phyloP scores from a whole-genome alignment of 2,888 invertebrate genomes.

The Idaea biselata region DNA sequence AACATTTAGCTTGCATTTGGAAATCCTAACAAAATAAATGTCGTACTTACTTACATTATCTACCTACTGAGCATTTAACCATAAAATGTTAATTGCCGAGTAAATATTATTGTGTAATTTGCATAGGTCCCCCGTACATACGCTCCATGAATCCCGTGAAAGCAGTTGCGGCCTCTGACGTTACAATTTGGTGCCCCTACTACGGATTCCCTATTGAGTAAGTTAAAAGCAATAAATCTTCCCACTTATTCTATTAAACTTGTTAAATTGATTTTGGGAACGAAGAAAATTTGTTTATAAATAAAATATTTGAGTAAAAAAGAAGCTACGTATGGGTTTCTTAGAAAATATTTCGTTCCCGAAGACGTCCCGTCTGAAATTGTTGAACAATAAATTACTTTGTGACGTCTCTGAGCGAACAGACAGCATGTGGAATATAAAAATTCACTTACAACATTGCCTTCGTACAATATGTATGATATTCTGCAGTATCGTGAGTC shows the following conservation, averaged over 20 bases:
- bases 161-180: constrained; percentile 89
- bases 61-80: constrained; percentile 16
- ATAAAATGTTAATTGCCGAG: constrained; percentile 22
- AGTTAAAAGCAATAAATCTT: constrained; percentile 29
- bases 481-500: constrained; percentile 30
- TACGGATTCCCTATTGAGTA: constrained; percentile 90
- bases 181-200: constrained; percentile 90
- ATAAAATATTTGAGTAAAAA: background rate
- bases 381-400: background rate
- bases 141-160: constrained; percentile 87
- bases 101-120: constrained; percentile 32
- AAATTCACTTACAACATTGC: constrained; percentile 36
- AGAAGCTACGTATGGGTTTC: background rate
- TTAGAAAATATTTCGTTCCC: background rate
- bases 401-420: constrained; percentile 17
- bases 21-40: constrained; percentile 25
- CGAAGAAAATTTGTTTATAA: background rate
- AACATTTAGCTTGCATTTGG: constrained; percentile 10
- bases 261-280: background rate
- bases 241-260: background rate
- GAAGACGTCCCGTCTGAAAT: background rate
- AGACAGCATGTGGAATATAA: constrained; percentile 27
- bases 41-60: constrained; percentile 8
- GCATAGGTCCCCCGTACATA: constrained; percentile 86
- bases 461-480: constrained; percentile 41